Evolutionary conservation across 2,113 vertebrate genomes (phyloP).

Genomic region (Saiga tatarica): DNA sequence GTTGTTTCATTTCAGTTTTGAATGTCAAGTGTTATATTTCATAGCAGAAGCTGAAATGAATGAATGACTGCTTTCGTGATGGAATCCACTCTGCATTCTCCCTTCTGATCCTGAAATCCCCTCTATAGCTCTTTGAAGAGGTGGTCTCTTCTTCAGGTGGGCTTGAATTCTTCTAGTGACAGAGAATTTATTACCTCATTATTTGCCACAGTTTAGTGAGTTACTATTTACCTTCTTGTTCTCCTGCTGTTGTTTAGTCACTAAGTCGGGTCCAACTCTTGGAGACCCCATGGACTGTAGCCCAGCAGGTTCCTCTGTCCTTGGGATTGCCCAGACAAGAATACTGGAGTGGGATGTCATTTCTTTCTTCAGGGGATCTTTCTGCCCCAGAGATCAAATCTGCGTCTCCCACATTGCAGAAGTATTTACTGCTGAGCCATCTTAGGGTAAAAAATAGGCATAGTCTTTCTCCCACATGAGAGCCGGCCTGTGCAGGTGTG

Average conservation of each 20-base stretch:
- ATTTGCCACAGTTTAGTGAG: neutral
- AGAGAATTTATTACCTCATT: neutral
- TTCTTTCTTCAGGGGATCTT: neutral
- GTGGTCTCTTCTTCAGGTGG: neutral
- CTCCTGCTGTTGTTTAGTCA: neutral
- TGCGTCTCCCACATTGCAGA: neutral
- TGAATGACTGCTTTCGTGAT: neutral
- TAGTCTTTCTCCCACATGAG: neutral
- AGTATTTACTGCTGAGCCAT: neutral
- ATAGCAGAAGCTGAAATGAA: neutral
- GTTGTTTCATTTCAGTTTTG: neutral
- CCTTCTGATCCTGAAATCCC: neutral
- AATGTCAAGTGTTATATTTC: neutral
- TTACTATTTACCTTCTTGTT: neutral
- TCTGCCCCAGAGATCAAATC: neutral
- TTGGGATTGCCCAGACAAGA: neutral
- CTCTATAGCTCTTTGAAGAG: neutral
- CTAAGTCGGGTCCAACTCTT: neutral
- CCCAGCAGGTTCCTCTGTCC: neutral
- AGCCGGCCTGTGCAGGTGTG: neutral
- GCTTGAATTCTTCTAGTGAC: neutral
- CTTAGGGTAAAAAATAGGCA: neutral
- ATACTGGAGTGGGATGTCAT: neutral
- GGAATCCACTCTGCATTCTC: neutral
- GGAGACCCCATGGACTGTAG: neutral